A percentile compares a stretch with the other conserved stretches of the same genome.
Evolutionary conservation across 2,888 invertebrate species (phyloP).

Genomic region (Gasteruption jaculator): DNA sequence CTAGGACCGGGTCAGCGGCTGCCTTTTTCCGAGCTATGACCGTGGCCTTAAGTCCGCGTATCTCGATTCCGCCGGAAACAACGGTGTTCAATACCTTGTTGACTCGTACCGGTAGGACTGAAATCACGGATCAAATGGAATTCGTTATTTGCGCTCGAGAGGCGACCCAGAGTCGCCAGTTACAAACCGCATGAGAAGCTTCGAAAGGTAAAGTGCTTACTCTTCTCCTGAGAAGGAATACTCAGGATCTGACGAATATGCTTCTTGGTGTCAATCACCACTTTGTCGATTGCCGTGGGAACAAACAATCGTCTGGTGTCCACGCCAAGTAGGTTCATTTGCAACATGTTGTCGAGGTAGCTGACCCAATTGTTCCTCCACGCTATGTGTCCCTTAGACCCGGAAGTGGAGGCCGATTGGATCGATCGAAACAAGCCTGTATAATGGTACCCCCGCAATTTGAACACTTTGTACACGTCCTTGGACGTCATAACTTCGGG

Average conservation of each 20-base stretch:
- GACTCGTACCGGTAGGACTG: conserved; percentile 45
- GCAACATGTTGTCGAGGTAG: conserved; percentile 67
- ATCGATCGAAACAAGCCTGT: conserved; percentile 55
- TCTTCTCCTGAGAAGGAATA: conserved; percentile 31
- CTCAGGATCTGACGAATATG: no score
- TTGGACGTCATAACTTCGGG: conserved; percentile 35
- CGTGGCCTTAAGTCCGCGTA: conserved; percentile 58
- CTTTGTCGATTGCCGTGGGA: conserved; percentile 58
- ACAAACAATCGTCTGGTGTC: conserved; percentile 54
- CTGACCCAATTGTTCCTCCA: conserved; percentile 66
- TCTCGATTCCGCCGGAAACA: conserved; percentile 58
- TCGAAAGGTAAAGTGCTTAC: conserved; percentile 27
- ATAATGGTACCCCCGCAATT: conserved; percentile 56
- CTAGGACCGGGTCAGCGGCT: conserved; percentile 55
- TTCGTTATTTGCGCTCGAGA: no score
- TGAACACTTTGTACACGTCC: conserved; percentile 50
- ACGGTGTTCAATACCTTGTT: conserved; percentile 48
- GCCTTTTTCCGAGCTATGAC: conserved; percentile 54
- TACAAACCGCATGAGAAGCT: background rate
- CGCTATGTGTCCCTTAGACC: conserved; percentile 40
- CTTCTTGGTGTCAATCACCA: conserved; percentile 55
- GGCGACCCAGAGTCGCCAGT: no score
- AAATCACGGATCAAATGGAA: no score
- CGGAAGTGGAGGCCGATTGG: conserved; percentile 49
- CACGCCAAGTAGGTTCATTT: conserved; percentile 55